These are phyloP conservation scores for Ammospiza caudacuta DNA, from an alignment of 2,113 vertebrate genomes.

Conservation along the genomic window DNA sequence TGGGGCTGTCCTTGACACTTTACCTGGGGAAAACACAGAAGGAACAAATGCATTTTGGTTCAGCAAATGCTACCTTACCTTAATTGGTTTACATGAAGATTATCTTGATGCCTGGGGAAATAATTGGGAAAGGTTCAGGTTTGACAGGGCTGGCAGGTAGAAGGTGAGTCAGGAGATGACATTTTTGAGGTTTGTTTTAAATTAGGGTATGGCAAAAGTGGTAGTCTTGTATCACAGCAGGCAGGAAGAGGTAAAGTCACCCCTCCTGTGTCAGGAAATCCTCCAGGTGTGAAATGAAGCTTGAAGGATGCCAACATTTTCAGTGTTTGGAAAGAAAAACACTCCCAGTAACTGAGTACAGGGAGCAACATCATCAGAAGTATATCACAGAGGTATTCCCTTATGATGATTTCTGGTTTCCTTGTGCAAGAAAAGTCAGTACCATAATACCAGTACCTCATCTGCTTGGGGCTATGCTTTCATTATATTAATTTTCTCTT, in stretches of 20 bases:
- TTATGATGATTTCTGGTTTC: background rate
- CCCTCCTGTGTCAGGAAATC: conserved; percentile 18
- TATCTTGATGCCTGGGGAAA: background rate
- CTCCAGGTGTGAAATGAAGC: background rate
- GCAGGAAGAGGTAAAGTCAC: conserved; percentile 25
- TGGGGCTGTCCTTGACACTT: background rate
- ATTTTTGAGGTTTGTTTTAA: conserved; percentile 37
- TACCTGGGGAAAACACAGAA: background rate
- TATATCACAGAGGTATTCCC: background rate
- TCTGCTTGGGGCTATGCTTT: background rate
- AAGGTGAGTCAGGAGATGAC: background rate
- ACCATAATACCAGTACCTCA: background rate
- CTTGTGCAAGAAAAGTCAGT: background rate
- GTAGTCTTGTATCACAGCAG: background rate
- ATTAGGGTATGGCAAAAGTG: background rate
- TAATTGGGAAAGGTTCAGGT: background rate
- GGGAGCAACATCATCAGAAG: background rate
- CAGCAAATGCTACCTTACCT: background rate
- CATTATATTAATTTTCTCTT: background rate
- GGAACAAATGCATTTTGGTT: background rate
- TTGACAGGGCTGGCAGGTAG: background rate
- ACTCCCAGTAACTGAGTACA: background rate
- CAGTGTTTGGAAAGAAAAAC: background rate
- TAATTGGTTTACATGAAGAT: background rate
- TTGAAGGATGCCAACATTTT: background rate